Evolutionary conservation across 2,797 vertebrate species (phyloP), one percentile per base, ranked within the genome.

Genomic region (Amblyraja radiata): DNA sequence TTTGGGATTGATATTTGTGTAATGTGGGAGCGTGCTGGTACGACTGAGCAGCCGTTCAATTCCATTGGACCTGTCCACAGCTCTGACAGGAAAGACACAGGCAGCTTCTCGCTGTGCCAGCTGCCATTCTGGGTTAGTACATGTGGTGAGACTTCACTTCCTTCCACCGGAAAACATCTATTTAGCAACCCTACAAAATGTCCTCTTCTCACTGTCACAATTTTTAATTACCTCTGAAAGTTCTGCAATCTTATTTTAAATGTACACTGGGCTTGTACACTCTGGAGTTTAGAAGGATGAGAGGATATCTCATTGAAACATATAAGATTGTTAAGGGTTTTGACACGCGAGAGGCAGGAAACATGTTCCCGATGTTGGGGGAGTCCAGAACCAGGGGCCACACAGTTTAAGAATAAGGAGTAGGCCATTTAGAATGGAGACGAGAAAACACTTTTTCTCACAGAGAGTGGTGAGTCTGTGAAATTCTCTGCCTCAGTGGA

Each of bases 91-190:
- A 92, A 92, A 28, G 10, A 92, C 10, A 39, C 71, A 76, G 90
- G 25, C 90, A 74, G 71, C 93, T 32, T 84, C 21, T 63, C 13
- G 23, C 0, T 65, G 18, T 71, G 39, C 54, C 68, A 61, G 74
- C 93, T 93, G 93, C 93, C 80, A 71, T 90, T 79, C 46, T 78
- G 76, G 93, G 93, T 79, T 39, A 83, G 54, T 76, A n/a, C 36
- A 39, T 76, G 93, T 73, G 80, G 65, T 93, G 61, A 71, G 74
- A 81, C 2, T 93, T 76, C 65, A 63, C 81, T 88, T 93, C 93
- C 91, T 93, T 92, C 65, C 32, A 91, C 73, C 88, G 83, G 76
- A 88, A 54, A 63, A 61, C 73, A 86, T 93, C n/a, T 93, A 18
- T 68, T 76, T 61, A 93, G 71, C 32, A 74, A 32, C 58, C 23